Percentiles rank a stretch among this genome's conserved stretches.
Conservation (phyloP, 2,888 invertebrate species). For the Julus scanicus region DNA sequence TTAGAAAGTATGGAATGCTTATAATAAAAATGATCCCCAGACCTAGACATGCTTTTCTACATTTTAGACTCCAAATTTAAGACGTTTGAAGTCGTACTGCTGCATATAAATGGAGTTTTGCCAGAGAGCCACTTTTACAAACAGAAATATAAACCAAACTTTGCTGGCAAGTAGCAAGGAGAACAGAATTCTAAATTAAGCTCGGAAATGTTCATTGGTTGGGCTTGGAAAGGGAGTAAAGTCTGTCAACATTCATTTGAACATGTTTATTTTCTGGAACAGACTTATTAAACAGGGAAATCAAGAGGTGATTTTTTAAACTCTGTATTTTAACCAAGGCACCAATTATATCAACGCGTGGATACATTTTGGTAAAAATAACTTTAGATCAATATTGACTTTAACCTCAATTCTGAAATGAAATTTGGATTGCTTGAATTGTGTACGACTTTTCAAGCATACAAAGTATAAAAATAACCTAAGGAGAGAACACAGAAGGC, state of each 20-base stretch:
- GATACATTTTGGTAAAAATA: conserved; percentile 12
- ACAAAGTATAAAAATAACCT: not conserved
- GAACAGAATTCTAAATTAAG: not conserved
- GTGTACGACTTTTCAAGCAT: no score
- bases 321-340: not conserved
- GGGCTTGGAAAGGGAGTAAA: not conserved
- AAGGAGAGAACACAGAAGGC: not conserved
- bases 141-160: not conserved
- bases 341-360: conserved; percentile 5
- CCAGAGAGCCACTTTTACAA: not conserved
- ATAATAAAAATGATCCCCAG: not conserved
- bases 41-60: not conserved
- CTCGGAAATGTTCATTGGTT: not conserved
- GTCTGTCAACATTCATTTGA: not conserved
- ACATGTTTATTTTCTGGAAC: not conserved
- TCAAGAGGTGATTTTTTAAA: not conserved
- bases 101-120: not conserved
- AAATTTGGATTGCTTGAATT: not conserved
- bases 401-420: not conserved
- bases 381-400: conserved; percentile 17
- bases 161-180: conserved; percentile 7
- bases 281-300: not conserved
- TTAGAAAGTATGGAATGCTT: no score
- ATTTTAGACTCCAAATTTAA: not conserved
- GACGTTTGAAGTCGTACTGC: not conserved